Evolutionary conservation across 2,888 invertebrate genomes (phyloP).

Genomic region (Xestia ashworthii): DNA sequence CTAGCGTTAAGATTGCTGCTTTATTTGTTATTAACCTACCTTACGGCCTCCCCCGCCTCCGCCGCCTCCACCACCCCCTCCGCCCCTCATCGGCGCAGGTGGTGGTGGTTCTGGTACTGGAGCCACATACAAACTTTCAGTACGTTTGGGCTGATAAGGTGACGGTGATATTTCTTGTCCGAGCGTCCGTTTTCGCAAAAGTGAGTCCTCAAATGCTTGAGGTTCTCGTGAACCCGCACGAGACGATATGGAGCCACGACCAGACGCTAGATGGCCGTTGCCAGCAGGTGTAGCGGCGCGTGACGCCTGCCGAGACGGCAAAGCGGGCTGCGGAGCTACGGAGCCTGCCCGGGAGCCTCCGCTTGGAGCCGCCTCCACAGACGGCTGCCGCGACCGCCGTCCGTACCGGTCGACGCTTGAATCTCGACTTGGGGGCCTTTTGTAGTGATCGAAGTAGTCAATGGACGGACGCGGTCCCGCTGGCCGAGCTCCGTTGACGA

Average conservation of each 20-base stretch:
- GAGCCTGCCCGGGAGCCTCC: conserved; percentile 93
- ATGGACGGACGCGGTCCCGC: conserved; percentile 92
- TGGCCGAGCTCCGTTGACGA: conserved; percentile 81
- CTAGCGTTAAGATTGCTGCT: neutral
- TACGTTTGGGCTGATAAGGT: conserved; percentile 96
- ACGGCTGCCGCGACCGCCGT: conserved; percentile 94
- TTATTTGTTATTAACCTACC: conserved; percentile 71
- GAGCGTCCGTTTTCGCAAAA: conserved; percentile 94
- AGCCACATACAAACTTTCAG: conserved; percentile 96
- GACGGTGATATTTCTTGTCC: conserved; percentile 98
- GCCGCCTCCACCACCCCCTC: conserved; percentile 81
- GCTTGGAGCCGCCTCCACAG: conserved; percentile 93
- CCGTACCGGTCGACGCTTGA: conserved; percentile 96
- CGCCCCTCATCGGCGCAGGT: conserved; percentile 80
- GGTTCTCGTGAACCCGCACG: conserved; percentile 86
- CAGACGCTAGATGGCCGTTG: conserved; percentile 92
- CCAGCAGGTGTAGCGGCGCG: conserved; percentile 90
- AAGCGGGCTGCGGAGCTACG: conserved; percentile 94
- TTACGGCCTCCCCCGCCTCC: conserved; percentile 87
- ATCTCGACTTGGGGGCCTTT: conserved; percentile 96
- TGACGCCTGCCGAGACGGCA: conserved; percentile 91
- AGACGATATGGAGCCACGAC: conserved; percentile 90
- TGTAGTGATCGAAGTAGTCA: conserved; percentile 98
- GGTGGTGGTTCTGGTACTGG: conserved; percentile 87
- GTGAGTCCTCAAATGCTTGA: conserved; percentile 95